phyloP scores from a whole-genome alignment of 2,888 invertebrate genomes.

The Limenitis camilla region DNA sequence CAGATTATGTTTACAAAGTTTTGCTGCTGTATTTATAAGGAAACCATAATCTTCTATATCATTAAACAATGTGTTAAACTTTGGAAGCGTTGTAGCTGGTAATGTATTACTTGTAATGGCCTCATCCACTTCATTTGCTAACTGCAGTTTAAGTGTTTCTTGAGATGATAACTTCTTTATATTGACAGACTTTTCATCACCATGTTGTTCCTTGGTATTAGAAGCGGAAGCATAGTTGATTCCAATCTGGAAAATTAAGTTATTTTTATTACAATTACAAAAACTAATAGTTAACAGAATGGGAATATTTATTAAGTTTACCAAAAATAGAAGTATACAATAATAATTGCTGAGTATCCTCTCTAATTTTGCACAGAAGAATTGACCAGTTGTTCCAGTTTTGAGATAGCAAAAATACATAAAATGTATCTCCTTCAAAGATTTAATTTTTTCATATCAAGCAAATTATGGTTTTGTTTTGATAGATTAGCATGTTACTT shows the following conservation, averaged over 20 bases:
- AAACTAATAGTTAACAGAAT: not conserved
- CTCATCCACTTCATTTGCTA: slow-evolving; percentile 37
- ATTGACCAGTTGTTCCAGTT: too few relatives aligned
- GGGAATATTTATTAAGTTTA: too few relatives aligned
- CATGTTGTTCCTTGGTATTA: slow-evolving; percentile 21
- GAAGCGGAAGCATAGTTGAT: slow-evolving; percentile 31
- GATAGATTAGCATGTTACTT: too few relatives aligned
- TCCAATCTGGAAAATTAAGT: slow-evolving; percentile 30
- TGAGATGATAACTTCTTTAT: slow-evolving; percentile 39
- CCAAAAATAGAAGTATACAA: too few relatives aligned
- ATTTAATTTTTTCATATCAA: too few relatives aligned
- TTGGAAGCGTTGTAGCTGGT: slow-evolving; percentile 34
- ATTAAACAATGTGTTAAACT: slow-evolving; percentile 46
- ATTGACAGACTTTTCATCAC: slow-evolving; percentile 1
- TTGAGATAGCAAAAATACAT: too few relatives aligned
- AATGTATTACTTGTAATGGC: slow-evolving; percentile 10
- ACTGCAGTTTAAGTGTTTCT: slow-evolving; percentile 45
- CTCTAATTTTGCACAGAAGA: too few relatives aligned
- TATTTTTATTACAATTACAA: not conserved
- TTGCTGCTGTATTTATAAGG: slow-evolving; percentile 39
- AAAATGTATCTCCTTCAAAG: too few relatives aligned
- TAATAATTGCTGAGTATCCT: too few relatives aligned
- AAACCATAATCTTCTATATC: slow-evolving; percentile 46
- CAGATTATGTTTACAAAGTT: slow-evolving; percentile 46
- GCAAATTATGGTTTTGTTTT: too few relatives aligned